phyloP scores from a whole-genome alignment of 2,113 vertebrate genomes.

The Oreochromis tanganicae region DNA sequence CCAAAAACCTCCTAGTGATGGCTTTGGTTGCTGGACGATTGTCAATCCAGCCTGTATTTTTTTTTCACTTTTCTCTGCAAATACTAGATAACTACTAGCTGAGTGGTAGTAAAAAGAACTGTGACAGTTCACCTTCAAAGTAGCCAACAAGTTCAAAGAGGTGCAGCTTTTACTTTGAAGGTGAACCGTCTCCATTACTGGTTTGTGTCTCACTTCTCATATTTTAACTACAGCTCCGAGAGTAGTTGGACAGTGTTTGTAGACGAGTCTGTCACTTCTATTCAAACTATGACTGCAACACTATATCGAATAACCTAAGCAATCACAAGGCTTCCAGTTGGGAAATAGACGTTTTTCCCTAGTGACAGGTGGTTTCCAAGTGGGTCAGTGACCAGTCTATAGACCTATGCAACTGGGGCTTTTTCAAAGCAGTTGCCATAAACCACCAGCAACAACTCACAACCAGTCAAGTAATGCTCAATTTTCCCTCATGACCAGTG shows the following conservation, averaged over 20 bases:
- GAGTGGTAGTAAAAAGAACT: background rate
- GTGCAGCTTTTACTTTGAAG: background rate
- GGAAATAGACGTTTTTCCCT: background rate
- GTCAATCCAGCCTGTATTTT: background rate
- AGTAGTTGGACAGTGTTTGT: background rate
- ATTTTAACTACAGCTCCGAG: background rate
- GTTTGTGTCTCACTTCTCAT: background rate
- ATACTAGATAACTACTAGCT: background rate
- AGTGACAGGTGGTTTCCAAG: accelerated
- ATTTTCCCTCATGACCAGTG: background rate
- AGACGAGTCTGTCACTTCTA: background rate
- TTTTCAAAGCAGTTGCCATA: background rate
- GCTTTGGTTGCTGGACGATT: background rate
- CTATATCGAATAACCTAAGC: background rate
- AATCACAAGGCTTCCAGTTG: background rate
- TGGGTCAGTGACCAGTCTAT: background rate
- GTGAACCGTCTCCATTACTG: background rate
- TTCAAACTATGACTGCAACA: background rate
- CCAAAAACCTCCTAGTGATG: background rate
- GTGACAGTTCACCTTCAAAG: background rate
- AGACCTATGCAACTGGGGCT: background rate
- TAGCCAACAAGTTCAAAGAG: background rate
- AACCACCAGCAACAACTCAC: background rate
- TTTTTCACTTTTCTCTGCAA: background rate
- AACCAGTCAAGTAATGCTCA: background rate